phyloP scores from a whole-genome alignment of 2,113 vertebrate species.

The Kryptolebias marmoratus region DNA sequence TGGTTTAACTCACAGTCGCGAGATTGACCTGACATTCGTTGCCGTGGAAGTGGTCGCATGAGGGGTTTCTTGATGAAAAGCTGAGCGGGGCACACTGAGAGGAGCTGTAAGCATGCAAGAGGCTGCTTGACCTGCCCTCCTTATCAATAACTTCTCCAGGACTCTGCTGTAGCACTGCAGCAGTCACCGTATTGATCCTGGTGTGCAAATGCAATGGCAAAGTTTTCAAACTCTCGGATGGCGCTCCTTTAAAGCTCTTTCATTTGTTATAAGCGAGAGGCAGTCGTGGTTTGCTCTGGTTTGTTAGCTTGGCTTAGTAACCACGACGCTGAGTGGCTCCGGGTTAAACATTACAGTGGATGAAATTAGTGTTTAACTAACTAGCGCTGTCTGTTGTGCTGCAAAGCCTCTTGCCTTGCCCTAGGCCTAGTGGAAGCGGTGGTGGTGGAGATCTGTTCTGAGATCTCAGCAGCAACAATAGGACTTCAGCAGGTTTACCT shows the following conservation, averaged over 20 bases:
- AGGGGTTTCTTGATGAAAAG: conserved; percentile 37
- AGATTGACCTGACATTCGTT: conserved; percentile 67
- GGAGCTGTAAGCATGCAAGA: conserved; percentile 8
- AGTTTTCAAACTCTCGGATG: neutral
- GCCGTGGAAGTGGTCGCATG: conserved; percentile 49
- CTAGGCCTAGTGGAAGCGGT: neutral
- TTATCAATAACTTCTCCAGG: conserved; percentile 18
- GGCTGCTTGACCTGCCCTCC: conserved; percentile 12
- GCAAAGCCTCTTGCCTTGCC: conserved; percentile 1
- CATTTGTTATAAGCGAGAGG: too few species aligned
- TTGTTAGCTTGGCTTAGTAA: neutral
- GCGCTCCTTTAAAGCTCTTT: neutral
- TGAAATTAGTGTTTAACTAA: conserved; percentile 44
- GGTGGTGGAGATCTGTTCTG: conserved; percentile 2
- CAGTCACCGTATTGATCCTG: neutral
- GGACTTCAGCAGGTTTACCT: conserved; percentile 27
- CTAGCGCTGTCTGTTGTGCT: conserved; percentile 18
- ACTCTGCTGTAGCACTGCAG: conserved; percentile 7
- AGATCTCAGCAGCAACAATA: conserved; percentile 10
- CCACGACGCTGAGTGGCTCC: conserved; percentile 18
- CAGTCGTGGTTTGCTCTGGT: neutral
- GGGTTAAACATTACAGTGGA: conserved; percentile 54
- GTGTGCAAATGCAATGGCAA: neutral
- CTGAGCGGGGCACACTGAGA: conserved; percentile 46
- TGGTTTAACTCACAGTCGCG: conserved; percentile 41